Evolutionary conservation across 2,113 vertebrate species (phyloP), one percentile per base, ranked within the genome.

Genomic region (Petaurus breviceps): DNA sequence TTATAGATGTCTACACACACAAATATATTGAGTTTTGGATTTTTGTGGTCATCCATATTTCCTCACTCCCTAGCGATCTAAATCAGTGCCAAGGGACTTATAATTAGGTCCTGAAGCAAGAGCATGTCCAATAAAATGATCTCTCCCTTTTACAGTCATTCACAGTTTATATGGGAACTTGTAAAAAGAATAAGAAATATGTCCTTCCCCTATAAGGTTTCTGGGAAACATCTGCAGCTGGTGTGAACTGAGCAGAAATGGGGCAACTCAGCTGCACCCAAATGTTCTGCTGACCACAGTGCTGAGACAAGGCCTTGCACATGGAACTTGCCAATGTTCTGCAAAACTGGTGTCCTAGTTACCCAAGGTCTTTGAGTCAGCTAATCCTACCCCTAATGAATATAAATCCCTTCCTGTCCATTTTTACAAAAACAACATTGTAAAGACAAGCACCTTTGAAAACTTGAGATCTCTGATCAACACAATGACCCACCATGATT

Each of bases 141-240:
- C 31, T 93, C 47, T 90, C 46, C 12, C 94, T 90, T 96, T 97
- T 97, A 96, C 47, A 95, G 94, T 50, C 93, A 96, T 93, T 95
- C 97, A 94, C 94, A 94, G 93, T 96, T 97, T 95, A 93, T 31
- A 55, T 51, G 94, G 89, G 43, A 97, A 96, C 90, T 94, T 94
- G 54, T 94, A 97, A 97, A 98, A 93, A 4, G 49, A 96, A 51
- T 16, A 92, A 90, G 8, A 90, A 94, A 89, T 8, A 4, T 51
- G 91, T 95, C 23, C 91, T 95, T 92, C 52, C 31, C 43, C 55
- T 61, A 24, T 37, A 77, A 94, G 5, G n/a, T 95, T 96, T 96
- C 96, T 96, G 90, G 89, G 52, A 97, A 97, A 51, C 90, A 91
- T 95, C 11, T 93, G 68, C 25, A 95, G 53, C 51, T 89, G 52